phyloP scores from a whole-genome alignment of 2,797 vertebrate genomes.

The Avahi laniger region DNA sequence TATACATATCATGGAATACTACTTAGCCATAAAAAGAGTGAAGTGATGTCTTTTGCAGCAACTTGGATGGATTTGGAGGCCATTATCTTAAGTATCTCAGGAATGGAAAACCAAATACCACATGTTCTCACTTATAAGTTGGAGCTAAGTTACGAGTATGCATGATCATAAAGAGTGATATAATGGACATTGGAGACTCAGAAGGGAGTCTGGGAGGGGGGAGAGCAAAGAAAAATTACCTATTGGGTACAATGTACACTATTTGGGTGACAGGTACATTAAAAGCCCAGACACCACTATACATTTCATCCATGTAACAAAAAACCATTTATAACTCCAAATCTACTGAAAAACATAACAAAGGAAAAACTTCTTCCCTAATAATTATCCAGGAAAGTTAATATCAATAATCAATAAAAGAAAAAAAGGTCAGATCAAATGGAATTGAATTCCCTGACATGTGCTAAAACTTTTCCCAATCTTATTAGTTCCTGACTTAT shows the following conservation, averaged over 20 bases:
- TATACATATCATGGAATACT: not conserved
- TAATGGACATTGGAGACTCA: not conserved
- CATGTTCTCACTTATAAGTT: not conserved
- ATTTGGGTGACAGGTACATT: not conserved
- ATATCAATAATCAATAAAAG: not conserved
- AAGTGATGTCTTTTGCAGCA: not conserved
- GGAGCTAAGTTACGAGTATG: not conserved
- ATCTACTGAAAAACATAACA: not conserved
- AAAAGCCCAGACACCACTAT: not conserved
- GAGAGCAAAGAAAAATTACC: not conserved
- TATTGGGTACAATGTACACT: not conserved
- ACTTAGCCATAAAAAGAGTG: not conserved
- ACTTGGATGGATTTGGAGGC: not conserved
- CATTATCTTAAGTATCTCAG: not conserved
- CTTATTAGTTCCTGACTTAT: constrained; percentile 19
- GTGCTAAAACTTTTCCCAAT: not conserved
- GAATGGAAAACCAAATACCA: not conserved
- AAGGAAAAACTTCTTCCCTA: not conserved
- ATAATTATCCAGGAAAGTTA: constrained; percentile 34
- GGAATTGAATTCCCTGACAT: not conserved
- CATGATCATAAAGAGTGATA: not conserved
- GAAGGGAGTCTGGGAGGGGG: not conserved
- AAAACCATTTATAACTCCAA: not conserved
- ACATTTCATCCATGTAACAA: not conserved
- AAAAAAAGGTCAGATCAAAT: constrained; percentile 8